These are phyloP conservation scores for Lycorma delicatula DNA, from an alignment of 1,140 invertebrate species.

Conservation along the genomic window DNA sequence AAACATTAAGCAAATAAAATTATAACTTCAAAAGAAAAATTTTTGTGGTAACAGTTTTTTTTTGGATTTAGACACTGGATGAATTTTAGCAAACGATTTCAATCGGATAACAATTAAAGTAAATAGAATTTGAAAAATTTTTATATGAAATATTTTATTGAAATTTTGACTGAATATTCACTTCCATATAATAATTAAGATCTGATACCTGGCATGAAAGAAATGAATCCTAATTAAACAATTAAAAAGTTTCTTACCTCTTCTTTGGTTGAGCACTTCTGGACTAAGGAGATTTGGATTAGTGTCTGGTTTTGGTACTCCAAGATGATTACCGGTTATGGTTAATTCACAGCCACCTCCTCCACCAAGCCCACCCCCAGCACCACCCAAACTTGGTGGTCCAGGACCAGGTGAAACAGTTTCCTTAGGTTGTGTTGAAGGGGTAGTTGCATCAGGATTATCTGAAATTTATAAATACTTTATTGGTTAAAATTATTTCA, in stretches of 20 bases:
- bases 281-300: constrained; percentile 74
- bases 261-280: constrained; percentile 60
- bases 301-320: constrained; percentile 61
- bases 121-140: no score
- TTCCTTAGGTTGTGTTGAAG: constrained; percentile 5
- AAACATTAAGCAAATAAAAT: no score
- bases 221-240: background rate
- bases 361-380: background rate
- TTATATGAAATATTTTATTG: no score
- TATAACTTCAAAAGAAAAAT: no score
- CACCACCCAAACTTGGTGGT: background rate
- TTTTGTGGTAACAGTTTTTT: no score
- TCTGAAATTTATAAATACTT: constrained; percentile 18
- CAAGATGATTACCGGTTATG: constrained; percentile 61
- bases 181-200: no score
- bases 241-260: constrained; percentile 44
- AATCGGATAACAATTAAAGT: no score
- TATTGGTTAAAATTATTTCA: background rate
- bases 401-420: background rate
- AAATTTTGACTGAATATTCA: no score
- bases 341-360: constrained; percentile 8
- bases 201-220: no score
- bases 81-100: no score
- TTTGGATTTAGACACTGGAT: no score
- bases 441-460: constrained; percentile 20